These are phyloP conservation scores for Cynocephalus volans DNA, from an alignment of 2,113 vertebrate genomes.

Conservation along the genomic window DNA sequence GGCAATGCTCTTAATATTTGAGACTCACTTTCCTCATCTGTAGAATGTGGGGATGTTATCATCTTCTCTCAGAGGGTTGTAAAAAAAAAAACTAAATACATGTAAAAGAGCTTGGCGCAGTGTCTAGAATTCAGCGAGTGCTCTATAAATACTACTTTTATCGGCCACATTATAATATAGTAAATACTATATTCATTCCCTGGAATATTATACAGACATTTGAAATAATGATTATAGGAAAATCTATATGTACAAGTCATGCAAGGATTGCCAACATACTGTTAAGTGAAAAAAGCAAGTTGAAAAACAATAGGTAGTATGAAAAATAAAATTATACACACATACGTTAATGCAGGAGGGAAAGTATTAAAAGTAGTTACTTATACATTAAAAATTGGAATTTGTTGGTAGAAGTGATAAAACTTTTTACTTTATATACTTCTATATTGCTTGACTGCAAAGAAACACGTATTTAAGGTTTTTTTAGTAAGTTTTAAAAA, in stretches of 20 bases:
- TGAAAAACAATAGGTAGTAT: neutral
- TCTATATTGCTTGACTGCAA: slow-evolving; percentile 43
- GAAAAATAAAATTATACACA: slow-evolving; percentile 30
- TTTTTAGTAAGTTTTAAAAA: slow-evolving; percentile 30
- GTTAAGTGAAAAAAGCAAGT: neutral
- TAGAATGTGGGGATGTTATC: neutral
- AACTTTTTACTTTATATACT: neutral
- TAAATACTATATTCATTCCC: neutral
- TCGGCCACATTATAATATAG: neutral
- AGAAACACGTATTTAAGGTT: neutral
- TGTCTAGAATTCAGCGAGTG: neutral
- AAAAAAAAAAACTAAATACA: neutral
- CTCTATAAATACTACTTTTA: slow-evolving; percentile 9
- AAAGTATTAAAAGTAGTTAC: neutral
- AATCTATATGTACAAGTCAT: neutral
- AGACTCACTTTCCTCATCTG: slow-evolving; percentile 39
- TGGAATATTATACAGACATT: slow-evolving; percentile 34
- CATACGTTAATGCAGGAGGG: neutral
- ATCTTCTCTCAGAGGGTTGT: neutral
- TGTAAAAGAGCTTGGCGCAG: neutral
- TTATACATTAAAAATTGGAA: slow-evolving; percentile 16
- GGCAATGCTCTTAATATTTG: neutral
- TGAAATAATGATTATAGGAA: slow-evolving; percentile 59
- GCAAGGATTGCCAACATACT: neutral
- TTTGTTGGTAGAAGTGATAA: slow-evolving; percentile 15